Evolutionary conservation across 2,797 vertebrate species (phyloP).

Genomic region (Megalops cyprinoides): DNA sequence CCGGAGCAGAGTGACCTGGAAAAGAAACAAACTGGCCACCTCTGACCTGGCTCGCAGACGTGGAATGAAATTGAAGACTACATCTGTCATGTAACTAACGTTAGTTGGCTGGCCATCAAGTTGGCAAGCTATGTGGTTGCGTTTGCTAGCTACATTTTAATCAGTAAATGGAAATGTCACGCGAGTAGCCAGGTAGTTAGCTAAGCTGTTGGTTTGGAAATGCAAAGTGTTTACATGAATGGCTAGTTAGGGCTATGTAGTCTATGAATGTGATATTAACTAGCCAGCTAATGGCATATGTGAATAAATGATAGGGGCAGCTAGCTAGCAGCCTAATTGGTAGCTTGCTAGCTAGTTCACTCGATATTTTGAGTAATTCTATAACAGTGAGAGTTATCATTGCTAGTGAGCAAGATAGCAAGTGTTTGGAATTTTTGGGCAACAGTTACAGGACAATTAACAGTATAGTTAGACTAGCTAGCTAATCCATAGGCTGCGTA

Average conservation of each 20-base stretch:
- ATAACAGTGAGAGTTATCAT: too few species aligned
- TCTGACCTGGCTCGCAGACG: conserved; percentile 20
- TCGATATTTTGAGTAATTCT: too few species aligned
- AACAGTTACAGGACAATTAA: too few species aligned
- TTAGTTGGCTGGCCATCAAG: background rate
- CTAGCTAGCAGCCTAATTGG: background rate
- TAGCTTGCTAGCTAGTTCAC: background rate
- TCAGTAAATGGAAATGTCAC: background rate
- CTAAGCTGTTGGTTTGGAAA: background rate
- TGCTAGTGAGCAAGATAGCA: too few species aligned
- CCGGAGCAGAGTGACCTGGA: conserved; percentile 26
- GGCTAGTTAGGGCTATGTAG: background rate
- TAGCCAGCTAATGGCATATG: background rate
- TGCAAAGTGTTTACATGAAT: background rate
- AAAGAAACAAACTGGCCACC: conserved; percentile 5
- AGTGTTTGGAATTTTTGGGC: too few species aligned
- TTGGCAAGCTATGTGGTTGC: background rate
- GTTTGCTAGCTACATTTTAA: background rate
- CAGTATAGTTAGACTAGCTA: too few species aligned
- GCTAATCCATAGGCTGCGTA: background rate
- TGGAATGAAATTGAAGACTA: background rate
- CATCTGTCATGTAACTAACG: background rate
- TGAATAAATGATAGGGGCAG: background rate
- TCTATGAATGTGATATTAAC: background rate
- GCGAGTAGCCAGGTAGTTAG: background rate